These are phyloP conservation scores for Acronicta psi DNA, from an alignment of 2,888 invertebrate species.

Conservation along the genomic window DNA sequence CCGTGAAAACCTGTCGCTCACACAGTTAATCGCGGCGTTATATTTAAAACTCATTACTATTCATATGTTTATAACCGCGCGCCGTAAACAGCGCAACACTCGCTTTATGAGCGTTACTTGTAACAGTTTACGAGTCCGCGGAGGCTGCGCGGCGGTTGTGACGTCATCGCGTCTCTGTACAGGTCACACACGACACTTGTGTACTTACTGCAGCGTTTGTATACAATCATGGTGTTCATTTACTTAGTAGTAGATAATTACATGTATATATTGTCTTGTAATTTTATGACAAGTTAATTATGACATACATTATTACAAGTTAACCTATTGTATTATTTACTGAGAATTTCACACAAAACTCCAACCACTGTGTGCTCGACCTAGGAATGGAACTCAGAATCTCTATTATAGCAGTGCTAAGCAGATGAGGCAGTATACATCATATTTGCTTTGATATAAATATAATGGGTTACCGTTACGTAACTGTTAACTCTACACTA, in stretches of 20 bases:
- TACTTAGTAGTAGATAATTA: background rate
- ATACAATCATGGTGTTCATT: background rate
- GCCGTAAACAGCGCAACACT: conserved; percentile 6
- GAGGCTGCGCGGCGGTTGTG: conserved; percentile 18
- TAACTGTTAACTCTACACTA: too few relatives aligned
- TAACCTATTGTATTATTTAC: too few relatives aligned
- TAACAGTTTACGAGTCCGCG: conserved; percentile 30
- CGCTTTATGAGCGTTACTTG: conserved; percentile 35
- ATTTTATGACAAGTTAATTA: too few relatives aligned
- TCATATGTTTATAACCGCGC: conserved; percentile 17
- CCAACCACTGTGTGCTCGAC: too few relatives aligned
- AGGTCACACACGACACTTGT: background rate
- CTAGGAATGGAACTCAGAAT: too few relatives aligned
- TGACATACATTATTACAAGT: too few relatives aligned
- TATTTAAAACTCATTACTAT: conserved; percentile 46
- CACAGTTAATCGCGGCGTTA: conserved; percentile 1
- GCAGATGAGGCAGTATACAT: too few relatives aligned
- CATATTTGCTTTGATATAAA: too few relatives aligned
- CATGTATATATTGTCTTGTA: too few relatives aligned
- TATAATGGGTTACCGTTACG: too few relatives aligned
- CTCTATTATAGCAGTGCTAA: too few relatives aligned
- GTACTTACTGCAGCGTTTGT: background rate
- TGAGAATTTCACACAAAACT: too few relatives aligned
- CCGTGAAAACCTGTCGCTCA: conserved; percentile 6
- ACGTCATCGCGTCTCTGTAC: conserved; percentile 18